A percentile compares a stretch with the other conserved stretches of the same genome.
These are phyloP conservation scores for Diorhabda carinulata DNA, from an alignment of 1,140 invertebrate genomes.

Conservation along the genomic window DNA sequence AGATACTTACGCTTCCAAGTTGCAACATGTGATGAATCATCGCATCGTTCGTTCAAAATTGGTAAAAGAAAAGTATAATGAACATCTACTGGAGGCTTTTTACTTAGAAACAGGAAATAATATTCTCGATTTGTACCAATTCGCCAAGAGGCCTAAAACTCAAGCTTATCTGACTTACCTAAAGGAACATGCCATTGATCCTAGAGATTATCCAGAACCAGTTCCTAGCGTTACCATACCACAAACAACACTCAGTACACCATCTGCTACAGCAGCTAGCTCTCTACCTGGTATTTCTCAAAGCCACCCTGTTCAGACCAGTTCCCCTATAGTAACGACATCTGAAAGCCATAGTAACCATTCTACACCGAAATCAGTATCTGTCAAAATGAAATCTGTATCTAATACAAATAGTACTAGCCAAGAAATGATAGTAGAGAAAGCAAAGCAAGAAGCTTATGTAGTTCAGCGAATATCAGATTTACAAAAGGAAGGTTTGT, in stretches of 20 bases:
- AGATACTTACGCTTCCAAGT: slow-evolving; percentile 41
- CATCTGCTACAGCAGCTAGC: slow-evolving; percentile 40
- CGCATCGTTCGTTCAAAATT: slow-evolving; percentile 44
- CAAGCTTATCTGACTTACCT: slow-evolving; percentile 71
- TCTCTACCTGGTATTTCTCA: slow-evolving; percentile 41
- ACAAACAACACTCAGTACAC: slow-evolving; percentile 38
- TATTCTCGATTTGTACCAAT: slow-evolving; percentile 79
- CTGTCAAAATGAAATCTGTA: slow-evolving; percentile 22
- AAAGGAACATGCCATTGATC: slow-evolving; percentile 69
- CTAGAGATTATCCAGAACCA: slow-evolving; percentile 45
- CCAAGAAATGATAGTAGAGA: slow-evolving; percentile 77
- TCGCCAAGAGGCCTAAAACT: slow-evolving; percentile 72
- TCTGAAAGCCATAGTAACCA: slow-evolving; percentile 13
- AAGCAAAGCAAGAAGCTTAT: slow-evolving; percentile 90
- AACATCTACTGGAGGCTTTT: slow-evolving; percentile 78
- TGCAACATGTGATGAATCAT: slow-evolving; percentile 45
- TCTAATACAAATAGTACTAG: slow-evolving; percentile 27
- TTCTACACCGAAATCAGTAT: slow-evolving; percentile 19
- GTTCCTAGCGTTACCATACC: slow-evolving; percentile 21
- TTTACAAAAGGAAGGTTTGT: slow-evolving; percentile 84
- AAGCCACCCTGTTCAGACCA: slow-evolving; percentile 15
- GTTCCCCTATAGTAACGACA: slow-evolving; percentile 18
- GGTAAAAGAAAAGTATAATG: slow-evolving; percentile 61
- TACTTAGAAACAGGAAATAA: slow-evolving; percentile 81
- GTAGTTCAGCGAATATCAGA: slow-evolving; percentile 89